phyloP scores from a whole-genome alignment of 1,140 invertebrate species.

The Agrypnia vestita region DNA sequence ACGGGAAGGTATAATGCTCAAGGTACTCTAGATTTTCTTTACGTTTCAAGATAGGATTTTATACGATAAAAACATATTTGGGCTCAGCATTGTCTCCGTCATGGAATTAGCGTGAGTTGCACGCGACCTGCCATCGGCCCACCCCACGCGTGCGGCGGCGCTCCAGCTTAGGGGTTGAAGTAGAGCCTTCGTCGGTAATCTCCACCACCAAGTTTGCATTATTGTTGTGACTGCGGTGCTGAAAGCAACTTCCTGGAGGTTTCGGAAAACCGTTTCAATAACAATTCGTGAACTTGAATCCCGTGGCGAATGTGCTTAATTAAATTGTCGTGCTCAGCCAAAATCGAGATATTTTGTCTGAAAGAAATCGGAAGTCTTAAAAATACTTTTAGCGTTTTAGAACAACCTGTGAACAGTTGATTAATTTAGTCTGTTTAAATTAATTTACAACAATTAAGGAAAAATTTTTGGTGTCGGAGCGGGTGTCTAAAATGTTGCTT shows the following conservation, averaged over 20 bases:
- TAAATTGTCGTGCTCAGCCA: neutral
- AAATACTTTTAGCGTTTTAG: no score
- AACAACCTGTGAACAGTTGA: neutral
- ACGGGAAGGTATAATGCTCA: no score
- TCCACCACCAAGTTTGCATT: slow-evolving; percentile 25
- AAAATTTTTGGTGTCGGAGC: neutral
- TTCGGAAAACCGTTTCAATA: slow-evolving; percentile 22
- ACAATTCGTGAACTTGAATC: slow-evolving; percentile 28
- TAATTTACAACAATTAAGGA: neutral
- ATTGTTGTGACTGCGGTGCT: slow-evolving; percentile 22
- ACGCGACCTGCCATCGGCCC: slow-evolving; percentile 14
- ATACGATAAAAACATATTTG: slow-evolving; percentile 10
- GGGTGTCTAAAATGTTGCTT: slow-evolving; percentile 1
- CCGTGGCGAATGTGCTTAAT: neutral
- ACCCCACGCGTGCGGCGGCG: neutral
- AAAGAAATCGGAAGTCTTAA: no score
- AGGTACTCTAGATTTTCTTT: no score
- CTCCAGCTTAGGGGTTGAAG: slow-evolving; percentile 19
- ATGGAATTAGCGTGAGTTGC: slow-evolving; percentile 25
- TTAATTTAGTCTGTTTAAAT: neutral
- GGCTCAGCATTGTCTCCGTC: slow-evolving; percentile 16
- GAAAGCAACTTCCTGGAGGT: slow-evolving; percentile 23
- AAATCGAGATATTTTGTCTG: no score
- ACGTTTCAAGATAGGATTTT: no score
- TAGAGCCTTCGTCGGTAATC: slow-evolving; percentile 5